phyloP scores from a whole-genome alignment of 2,888 invertebrate genomes.

The Oligia latruncula region DNA sequence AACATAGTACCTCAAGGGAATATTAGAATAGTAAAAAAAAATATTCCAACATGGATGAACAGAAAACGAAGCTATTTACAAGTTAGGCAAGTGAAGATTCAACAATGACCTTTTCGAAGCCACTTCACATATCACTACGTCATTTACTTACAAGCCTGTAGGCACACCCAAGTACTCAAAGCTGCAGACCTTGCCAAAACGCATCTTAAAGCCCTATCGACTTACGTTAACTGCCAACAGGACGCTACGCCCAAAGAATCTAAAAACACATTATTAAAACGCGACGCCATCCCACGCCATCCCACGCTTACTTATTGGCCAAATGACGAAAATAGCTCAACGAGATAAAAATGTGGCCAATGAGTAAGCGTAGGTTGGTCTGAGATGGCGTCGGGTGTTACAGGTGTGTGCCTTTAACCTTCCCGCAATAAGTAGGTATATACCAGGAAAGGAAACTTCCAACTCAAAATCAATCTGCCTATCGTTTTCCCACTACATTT shows the following conservation, averaged over 20 bases:
- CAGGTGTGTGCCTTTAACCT: too few relatives aligned
- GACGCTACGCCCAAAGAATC: too few relatives aligned
- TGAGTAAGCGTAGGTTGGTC: too few relatives aligned
- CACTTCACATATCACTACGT: background rate
- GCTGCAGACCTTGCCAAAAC: constrained; percentile 5
- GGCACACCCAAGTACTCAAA: background rate
- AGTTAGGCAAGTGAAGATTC: background rate
- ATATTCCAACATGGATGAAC: too few relatives aligned
- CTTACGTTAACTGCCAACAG: constrained; percentile 3
- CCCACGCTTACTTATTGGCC: too few relatives aligned
- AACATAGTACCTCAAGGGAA: too few relatives aligned
- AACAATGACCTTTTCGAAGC: background rate
- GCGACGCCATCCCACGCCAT: too few relatives aligned
- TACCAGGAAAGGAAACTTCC: too few relatives aligned
- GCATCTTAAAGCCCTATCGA: background rate
- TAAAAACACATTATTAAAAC: background rate
- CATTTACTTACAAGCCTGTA: background rate
- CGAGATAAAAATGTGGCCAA: too few relatives aligned
- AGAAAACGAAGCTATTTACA: background rate
- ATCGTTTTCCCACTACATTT: background rate
- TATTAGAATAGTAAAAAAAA: too few relatives aligned
- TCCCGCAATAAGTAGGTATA: background rate
- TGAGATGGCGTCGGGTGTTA: too few relatives aligned
- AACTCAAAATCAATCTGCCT: background rate
- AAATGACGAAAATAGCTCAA: too few relatives aligned